phyloP scores from a whole-genome alignment of 2,113 vertebrate genomes.

The Dasyornis broadbenti region DNA sequence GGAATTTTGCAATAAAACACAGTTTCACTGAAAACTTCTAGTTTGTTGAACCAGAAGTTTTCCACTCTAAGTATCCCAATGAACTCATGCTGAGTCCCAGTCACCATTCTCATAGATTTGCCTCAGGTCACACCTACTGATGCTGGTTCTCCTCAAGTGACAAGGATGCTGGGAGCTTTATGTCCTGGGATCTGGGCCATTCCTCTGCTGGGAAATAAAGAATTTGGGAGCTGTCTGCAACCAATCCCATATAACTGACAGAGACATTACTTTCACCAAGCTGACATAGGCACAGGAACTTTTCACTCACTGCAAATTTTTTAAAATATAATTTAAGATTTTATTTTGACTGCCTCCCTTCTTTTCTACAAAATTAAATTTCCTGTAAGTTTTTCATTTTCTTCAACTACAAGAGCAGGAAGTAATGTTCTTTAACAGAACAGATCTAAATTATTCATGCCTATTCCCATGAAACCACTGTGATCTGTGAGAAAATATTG shows the following conservation, averaged over 20 bases:
- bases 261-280: background rate
- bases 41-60: background rate
- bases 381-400: background rate
- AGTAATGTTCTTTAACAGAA: background rate
- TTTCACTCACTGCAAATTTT: background rate
- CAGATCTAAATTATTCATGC: background rate
- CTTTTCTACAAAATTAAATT: background rate
- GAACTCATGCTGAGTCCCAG: background rate
- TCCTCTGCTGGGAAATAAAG: constrained; percentile 3
- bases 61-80: background rate
- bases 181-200: constrained; percentile 18
- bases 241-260: background rate
- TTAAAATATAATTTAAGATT: background rate
- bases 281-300: background rate
- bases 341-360: background rate
- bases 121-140: background rate
- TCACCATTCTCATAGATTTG: background rate
- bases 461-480: background rate
- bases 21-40: background rate
- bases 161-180: background rate
- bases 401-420: background rate
- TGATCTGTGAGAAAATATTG: background rate
- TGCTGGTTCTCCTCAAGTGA: background rate
- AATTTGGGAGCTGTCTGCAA: background rate
- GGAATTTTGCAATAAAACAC: background rate